Base-by-base conservation (phyloP, 2,888 invertebrate genomes). In the Mythimna pallens region DNA sequence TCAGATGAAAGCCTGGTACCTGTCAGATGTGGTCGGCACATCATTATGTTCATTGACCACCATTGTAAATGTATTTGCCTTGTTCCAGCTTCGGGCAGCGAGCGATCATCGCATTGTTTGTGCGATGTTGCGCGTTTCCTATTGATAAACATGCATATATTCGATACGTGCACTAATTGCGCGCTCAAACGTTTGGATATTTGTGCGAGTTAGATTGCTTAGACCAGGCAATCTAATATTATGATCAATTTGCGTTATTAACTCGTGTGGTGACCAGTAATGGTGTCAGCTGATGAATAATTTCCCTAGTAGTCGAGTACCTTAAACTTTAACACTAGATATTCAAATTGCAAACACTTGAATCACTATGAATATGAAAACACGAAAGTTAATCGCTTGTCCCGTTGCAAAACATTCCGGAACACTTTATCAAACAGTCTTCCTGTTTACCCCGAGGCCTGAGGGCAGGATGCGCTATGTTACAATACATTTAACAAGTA, bases 31-130 rank as follows among this genome's bases (percentile, higher is more conserved):
- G 54, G n/a, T 30, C 63, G n/a, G 57, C 22, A 67, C 78, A 74
- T 72, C 71, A 77, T 79, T 71, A 76, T 71, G 81, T 74, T 63
- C 65, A 67, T 43, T 75, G 74, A 70, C 58, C 78, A 76, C 67
- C 57, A 66, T 59, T 36, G 67, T 64, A 64, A 81, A 77, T 73
- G 61, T 84, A 76, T 86, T 83, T 80, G 64, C 76, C 54, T 66
- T 50, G 68, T 58, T 55, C 36, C 61, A 69, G 66, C 73, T 75
- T 43, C 34, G 43, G 66, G 54, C 78, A 64, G 76, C 58, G 73
- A 73, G 68, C 65, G 80, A 83, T 83, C 82, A 87, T 82, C 82
- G 75, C 63, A 59, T 65, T 86, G 80, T 83, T 84, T 82, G 80
- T 62, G 20, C 57, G 20, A 63, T 67, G 70, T 43, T 69, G 63